phyloP scores from a whole-genome alignment of 2,113 vertebrate species.

The Oncorhynchus kisutch region DNA sequence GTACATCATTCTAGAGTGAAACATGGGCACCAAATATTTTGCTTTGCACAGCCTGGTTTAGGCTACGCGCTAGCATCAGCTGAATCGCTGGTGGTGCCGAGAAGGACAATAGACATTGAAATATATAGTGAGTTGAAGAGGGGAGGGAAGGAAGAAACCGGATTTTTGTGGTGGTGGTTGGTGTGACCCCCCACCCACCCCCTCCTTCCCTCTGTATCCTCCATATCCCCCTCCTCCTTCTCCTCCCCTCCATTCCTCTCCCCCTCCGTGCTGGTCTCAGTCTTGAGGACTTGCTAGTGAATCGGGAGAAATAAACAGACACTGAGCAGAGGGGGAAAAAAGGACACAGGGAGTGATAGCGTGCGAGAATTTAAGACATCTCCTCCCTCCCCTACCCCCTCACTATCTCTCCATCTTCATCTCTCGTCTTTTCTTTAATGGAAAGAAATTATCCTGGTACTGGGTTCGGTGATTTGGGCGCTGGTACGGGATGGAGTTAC shows the following conservation, averaged over 20 bases:
- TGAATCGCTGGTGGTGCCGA: slow-evolving; percentile 32
- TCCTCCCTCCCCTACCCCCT: slow-evolving; percentile 57
- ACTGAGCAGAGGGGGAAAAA: slow-evolving; percentile 55
- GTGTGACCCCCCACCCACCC: slow-evolving; percentile 49
- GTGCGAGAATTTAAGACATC: slow-evolving; percentile 63
- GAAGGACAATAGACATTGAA: slow-evolving; percentile 74
- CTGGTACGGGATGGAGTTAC: slow-evolving; percentile 90
- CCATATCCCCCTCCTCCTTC: slow-evolving; percentile 54
- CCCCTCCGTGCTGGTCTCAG: slow-evolving; percentile 58
- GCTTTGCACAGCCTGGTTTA: neutral
- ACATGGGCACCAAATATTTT: slow-evolving; percentile 3
- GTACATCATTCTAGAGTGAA: neutral
- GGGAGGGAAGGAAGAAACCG: slow-evolving; percentile 58
- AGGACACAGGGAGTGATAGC: slow-evolving; percentile 59
- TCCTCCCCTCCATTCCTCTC: slow-evolving; percentile 47
- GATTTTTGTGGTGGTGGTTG: slow-evolving; percentile 66
- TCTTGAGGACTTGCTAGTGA: slow-evolving; percentile 73
- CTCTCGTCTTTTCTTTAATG: slow-evolving; percentile 77
- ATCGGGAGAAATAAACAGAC: slow-evolving; percentile 76
- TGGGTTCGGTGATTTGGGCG: slow-evolving; percentile 87
- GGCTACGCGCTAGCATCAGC: slow-evolving; percentile 25
- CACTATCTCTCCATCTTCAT: slow-evolving; percentile 73
- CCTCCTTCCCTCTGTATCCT: slow-evolving; percentile 43
- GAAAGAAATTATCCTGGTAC: slow-evolving; percentile 90
- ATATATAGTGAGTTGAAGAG: slow-evolving; percentile 58